phyloP scores from a whole-genome alignment of 2,888 invertebrate genomes.

The Malthinus flaveolus region DNA sequence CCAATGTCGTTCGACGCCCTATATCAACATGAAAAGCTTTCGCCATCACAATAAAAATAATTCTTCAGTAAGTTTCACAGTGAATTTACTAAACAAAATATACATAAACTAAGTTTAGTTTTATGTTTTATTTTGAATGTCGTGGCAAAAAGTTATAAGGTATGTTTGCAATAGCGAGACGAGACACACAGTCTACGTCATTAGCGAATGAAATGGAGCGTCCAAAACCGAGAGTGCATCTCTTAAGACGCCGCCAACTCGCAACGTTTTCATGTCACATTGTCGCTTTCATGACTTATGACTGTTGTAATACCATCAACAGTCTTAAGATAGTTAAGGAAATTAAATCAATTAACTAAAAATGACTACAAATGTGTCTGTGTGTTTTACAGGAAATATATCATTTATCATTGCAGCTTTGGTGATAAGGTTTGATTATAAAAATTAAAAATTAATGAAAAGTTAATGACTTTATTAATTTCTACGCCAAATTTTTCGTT shows the following conservation, averaged over 20 bases:
- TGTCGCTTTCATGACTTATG: conserved; percentile 34
- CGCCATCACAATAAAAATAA: not conserved
- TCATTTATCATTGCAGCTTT: conserved; percentile 2
- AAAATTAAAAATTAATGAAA: too few species aligned
- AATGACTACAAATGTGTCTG: conserved; percentile 14
- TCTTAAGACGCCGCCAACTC: conserved; percentile 40
- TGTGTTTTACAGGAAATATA: conserved; percentile 20
- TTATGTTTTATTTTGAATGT: not conserved
- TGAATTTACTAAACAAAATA: not conserved
- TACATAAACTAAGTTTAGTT: not conserved
- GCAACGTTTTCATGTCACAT: conserved; percentile 29
- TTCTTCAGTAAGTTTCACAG: not conserved
- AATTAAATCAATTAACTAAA: conserved; percentile 35
- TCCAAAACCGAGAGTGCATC: conserved; percentile 36
- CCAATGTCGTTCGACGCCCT: not conserved
- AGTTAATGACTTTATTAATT: too few species aligned
- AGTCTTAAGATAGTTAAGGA: conserved; percentile 24
- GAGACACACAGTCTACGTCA: conserved; percentile 50
- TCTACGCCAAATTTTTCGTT: too few species aligned
- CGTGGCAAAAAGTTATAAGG: conserved; percentile 18
- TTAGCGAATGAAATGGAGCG: conserved; percentile 50
- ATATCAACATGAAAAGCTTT: not conserved
- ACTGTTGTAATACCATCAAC: conserved; percentile 32
- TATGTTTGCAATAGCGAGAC: conserved; percentile 36
- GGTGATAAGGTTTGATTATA: too few species aligned